A percentile compares a stretch with the other conserved stretches of the same genome.
These are phyloP conservation scores for Alviniconcha strummeri DNA, from an alignment of 2,888 invertebrate genomes.

Conservation along the genomic window DNA sequence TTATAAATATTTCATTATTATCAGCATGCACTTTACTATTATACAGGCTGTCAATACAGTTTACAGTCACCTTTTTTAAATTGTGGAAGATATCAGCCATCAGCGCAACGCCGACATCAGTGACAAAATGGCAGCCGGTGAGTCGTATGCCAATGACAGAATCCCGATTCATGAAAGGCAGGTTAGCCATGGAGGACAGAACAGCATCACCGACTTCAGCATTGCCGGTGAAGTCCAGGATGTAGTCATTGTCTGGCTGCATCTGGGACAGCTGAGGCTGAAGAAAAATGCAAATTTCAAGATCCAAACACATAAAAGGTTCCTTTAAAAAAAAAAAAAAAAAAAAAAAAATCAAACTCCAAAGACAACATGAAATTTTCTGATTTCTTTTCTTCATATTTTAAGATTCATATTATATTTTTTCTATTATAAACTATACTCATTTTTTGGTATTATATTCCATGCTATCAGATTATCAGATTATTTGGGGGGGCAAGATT, in stretches of 20 bases:
- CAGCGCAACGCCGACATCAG: slow-evolving; percentile 35
- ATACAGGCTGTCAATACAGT: too few species aligned
- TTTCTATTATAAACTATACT: too few species aligned
- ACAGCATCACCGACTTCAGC: slow-evolving; percentile 24
- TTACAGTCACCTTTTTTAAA: slow-evolving; percentile 21
- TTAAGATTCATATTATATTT: too few species aligned
- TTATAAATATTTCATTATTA: too few species aligned
- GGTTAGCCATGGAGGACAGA: slow-evolving; percentile 1
- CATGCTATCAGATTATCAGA: too few species aligned
- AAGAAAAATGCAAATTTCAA: background rate
- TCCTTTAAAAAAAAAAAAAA: background rate
- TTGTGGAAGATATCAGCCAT: slow-evolving; percentile 37
- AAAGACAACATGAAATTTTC: background rate
- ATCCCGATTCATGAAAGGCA: background rate
- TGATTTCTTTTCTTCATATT: too few species aligned
- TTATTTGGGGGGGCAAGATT: too few species aligned
- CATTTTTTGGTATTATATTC: too few species aligned
- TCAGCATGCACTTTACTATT: too few species aligned
- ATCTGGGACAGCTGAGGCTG: background rate
- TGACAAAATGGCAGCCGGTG: slow-evolving; percentile 37
- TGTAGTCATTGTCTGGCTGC: slow-evolving; percentile 1
- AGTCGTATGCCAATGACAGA: slow-evolving; percentile 32
- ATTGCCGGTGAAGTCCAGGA: slow-evolving; percentile 25
- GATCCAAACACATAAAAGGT: background rate
- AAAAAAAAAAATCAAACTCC: background rate